Percentiles rank a stretch among this genome's conserved stretches.
Evolutionary conservation across 1,140 invertebrate species (phyloP).

Genomic region (Contarinia nasturtii): DNA sequence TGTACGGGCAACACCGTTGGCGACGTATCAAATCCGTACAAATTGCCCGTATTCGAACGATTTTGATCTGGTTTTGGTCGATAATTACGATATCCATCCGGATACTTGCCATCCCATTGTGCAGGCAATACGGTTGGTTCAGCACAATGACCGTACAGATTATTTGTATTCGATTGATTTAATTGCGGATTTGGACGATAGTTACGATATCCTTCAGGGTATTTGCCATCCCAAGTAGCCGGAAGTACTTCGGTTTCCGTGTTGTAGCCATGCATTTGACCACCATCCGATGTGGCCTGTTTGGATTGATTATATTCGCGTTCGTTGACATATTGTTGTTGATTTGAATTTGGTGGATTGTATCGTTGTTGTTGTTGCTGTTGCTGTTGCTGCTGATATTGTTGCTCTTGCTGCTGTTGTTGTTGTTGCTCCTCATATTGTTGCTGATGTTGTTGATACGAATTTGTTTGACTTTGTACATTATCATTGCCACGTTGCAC

Average conservation of each 20-base stretch:
- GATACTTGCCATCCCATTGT: slow-evolving; percentile 20
- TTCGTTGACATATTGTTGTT: too few relatives aligned
- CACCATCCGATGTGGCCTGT: slow-evolving; percentile 18
- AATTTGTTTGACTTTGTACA: too few relatives aligned
- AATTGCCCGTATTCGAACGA: slow-evolving; percentile 17
- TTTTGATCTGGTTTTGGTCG: slow-evolving; percentile 15
- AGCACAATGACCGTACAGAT: slow-evolving; percentile 17
- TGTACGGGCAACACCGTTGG: slow-evolving; percentile 15
- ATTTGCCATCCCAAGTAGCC: slow-evolving; percentile 17
- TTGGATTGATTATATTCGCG: slow-evolving; percentile 5
- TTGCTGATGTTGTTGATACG: too few relatives aligned
- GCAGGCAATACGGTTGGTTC: slow-evolving; percentile 19
- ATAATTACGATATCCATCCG: slow-evolving; percentile 8
- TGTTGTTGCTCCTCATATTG: too few relatives aligned
- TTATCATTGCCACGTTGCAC: too few relatives aligned
- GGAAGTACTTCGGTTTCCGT: slow-evolving; percentile 16
- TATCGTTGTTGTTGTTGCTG: too few relatives aligned
- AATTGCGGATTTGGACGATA: not conserved
- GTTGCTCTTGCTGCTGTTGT: too few relatives aligned
- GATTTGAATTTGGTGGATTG: too few relatives aligned
- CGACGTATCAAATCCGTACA: slow-evolving; percentile 14
- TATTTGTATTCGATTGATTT: slow-evolving; percentile 13
- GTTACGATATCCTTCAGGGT: slow-evolving; percentile 11
- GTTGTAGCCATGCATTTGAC: slow-evolving; percentile 15
- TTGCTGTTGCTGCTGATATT: too few relatives aligned